Evolutionary conservation across 1,140 invertebrate genomes (phyloP).

Genomic region (Philotrypesis tridentata): DNA sequence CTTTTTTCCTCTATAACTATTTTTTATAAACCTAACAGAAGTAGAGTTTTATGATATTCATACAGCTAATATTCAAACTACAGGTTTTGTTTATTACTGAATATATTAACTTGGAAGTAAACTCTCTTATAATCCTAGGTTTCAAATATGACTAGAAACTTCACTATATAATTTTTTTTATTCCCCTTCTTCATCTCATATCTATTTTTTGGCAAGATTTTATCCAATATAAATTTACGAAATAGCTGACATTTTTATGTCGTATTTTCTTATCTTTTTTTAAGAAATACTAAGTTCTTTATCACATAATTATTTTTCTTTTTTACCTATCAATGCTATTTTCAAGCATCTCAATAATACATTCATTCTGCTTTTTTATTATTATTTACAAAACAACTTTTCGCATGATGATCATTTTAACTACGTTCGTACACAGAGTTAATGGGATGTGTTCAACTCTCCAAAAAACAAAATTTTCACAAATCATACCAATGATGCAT

Average conservation of each 20-base stretch:
- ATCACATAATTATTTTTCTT: conserved; percentile 51
- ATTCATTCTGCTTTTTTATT: conserved; percentile 10
- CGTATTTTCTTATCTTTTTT: conserved; percentile 44
- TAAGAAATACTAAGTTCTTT: conserved; percentile 53
- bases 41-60: conserved; percentile 56
- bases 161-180: conserved; percentile 47
- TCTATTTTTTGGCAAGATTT: conserved; percentile 65
- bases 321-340: conserved; percentile 36
- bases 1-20: conserved; percentile 45
- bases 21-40: conserved; percentile 57
- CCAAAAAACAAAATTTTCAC: conserved; percentile 9
- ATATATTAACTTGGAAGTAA: conserved; percentile 58
- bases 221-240: conserved; percentile 67
- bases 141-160: conserved; percentile 66
- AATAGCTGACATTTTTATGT: conserved; percentile 63
- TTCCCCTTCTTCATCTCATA: conserved; percentile 45
- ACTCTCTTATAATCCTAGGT: conserved; percentile 58
- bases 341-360: conserved; percentile 43
- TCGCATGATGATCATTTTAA: conserved; percentile 23
- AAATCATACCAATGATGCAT: conserved; percentile 10
- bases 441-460: conserved; percentile 5
- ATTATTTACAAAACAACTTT: conserved; percentile 50
- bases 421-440: conserved; percentile 29
- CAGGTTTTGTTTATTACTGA: conserved; percentile 50
- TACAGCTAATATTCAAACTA: conserved; percentile 54